Conservation (phyloP, 1,140 invertebrate species). For the Conopomorpha cramerella region DNA sequence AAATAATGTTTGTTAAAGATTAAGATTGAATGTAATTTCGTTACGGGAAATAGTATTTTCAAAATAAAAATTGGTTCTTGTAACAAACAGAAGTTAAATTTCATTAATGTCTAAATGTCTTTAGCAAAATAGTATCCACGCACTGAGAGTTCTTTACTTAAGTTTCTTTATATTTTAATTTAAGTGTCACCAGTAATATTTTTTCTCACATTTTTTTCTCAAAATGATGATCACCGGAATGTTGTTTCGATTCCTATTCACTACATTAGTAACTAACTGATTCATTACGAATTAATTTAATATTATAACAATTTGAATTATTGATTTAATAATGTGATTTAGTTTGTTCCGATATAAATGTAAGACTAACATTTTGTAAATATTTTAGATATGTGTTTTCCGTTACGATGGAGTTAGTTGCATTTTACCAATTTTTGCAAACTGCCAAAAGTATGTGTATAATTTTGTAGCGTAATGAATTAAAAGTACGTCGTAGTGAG, state of each 20-base stretch:
- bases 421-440: slow-evolving; percentile 56
- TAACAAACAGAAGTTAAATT: too few relatives aligned
- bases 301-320: slow-evolving; percentile 21
- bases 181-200: too few relatives aligned
- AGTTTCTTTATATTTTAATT: too few relatives aligned
- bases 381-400: slow-evolving; percentile 40
- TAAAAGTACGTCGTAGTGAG: background rate
- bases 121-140: too few relatives aligned
- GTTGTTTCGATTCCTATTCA: slow-evolving; percentile 6
- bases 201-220: too few relatives aligned
- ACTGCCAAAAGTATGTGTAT: slow-evolving; percentile 56
- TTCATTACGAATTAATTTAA: slow-evolving; percentile 15
- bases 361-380: slow-evolving; percentile 33
- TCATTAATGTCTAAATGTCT: too few relatives aligned
- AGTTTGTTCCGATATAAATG: slow-evolving; percentile 12
- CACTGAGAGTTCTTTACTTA: too few relatives aligned
- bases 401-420: slow-evolving; percentile 39
- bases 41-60: too few relatives aligned
- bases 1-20: too few relatives aligned
- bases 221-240: background rate
- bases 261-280: slow-evolving; percentile 23
- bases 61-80: too few relatives aligned
- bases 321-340: slow-evolving; percentile 28
- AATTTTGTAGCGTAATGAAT: slow-evolving; percentile 38
- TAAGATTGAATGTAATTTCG: too few relatives aligned